A percentile compares a stretch with the other conserved stretches of the same genome.
phyloP scores from a whole-genome alignment of 2,888 invertebrate species.

The Agrypnus murinus region DNA sequence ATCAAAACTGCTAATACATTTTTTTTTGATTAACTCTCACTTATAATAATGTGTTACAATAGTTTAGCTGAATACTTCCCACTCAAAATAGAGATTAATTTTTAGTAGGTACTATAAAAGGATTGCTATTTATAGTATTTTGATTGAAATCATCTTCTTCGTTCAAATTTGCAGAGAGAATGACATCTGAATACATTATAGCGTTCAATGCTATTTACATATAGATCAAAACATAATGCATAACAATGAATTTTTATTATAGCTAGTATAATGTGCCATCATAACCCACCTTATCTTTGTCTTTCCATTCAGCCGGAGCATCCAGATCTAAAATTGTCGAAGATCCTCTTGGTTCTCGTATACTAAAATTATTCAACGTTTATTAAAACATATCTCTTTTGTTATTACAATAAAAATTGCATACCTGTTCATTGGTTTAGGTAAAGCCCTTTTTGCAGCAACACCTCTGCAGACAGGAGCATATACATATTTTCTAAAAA shows the following conservation, averaged over 20 bases:
- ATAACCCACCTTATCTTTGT: constrained; percentile 40
- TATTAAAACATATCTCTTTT: no score
- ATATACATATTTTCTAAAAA: constrained; percentile 57
- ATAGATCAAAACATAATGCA: constrained; percentile 14
- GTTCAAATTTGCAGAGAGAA: neutral
- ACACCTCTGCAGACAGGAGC: constrained; percentile 60
- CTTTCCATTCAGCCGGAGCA: constrained; percentile 35
- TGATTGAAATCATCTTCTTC: neutral
- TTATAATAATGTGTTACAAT: no score
- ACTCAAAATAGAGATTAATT: no score
- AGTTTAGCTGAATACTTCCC: no score
- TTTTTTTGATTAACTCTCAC: no score
- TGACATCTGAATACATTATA: constrained; percentile 16
- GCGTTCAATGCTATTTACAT: constrained; percentile 36
- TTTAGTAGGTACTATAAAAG: no score
- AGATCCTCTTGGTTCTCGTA: constrained; percentile 31
- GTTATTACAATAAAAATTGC: neutral
- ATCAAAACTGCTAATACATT: no score
- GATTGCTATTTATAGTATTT: no score
- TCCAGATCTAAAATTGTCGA: constrained; percentile 20
- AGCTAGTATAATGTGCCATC: neutral
- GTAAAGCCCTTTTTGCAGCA: constrained; percentile 54
- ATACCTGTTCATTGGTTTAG: constrained; percentile 13
- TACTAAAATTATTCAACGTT: neutral
- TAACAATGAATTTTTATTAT: constrained; percentile 22